phyloP scores from a whole-genome alignment of 2,113 vertebrate species.

The Megaptera novaeangliae region DNA sequence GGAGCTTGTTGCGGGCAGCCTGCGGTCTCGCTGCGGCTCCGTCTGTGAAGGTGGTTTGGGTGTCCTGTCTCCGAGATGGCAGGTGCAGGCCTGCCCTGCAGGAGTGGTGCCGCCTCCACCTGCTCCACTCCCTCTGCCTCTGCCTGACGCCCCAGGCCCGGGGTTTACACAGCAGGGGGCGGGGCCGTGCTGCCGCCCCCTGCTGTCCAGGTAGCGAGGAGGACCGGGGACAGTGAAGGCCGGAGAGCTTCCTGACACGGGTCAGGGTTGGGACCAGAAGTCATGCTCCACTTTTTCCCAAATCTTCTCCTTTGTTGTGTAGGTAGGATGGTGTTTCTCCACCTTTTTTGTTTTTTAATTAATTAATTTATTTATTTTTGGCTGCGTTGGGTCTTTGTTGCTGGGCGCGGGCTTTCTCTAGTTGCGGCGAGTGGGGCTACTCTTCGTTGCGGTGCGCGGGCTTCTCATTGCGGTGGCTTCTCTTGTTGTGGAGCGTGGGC shows the following conservation, averaged over 20 bases:
- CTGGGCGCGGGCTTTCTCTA: too few relatives aligned
- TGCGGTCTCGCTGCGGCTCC: neutral
- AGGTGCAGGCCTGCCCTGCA: neutral
- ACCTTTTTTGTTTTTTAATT: too few relatives aligned
- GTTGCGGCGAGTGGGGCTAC: too few relatives aligned
- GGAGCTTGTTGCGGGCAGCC: rapidly evolving
- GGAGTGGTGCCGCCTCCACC: neutral
- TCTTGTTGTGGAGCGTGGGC: too few relatives aligned
- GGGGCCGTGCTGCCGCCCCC: neutral
- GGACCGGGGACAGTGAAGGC: neutral
- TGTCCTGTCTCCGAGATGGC: neutral
- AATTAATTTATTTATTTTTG: too few relatives aligned
- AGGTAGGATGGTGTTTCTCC: neutral
- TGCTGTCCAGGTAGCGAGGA: neutral
- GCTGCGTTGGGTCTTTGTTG: too few relatives aligned
- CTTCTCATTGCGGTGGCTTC: too few relatives aligned
- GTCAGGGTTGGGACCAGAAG: neutral
- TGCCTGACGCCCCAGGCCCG: neutral
- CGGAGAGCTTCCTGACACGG: neutral
- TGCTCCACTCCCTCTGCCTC: neutral
- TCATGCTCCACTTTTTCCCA: too few relatives aligned
- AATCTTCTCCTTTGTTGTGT: neutral
- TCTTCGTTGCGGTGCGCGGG: too few relatives aligned
- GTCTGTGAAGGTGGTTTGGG: neutral
- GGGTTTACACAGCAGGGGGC: neutral